Conservation (phyloP, 1,140 invertebrate genomes). For the Drosophila burlai region DNA sequence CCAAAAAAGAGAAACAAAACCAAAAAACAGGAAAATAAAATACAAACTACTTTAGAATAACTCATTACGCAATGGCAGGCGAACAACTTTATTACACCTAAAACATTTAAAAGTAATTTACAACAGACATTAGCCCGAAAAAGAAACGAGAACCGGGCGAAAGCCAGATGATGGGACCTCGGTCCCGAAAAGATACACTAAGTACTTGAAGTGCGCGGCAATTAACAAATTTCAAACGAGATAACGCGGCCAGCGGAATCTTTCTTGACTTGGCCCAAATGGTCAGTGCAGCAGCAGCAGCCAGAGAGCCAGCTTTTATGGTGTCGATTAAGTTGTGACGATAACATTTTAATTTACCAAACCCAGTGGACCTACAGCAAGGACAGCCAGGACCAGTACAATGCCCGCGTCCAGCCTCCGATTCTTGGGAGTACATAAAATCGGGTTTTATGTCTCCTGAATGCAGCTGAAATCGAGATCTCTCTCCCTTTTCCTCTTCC, state of each 20-base stretch:
- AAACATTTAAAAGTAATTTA: slow-evolving; percentile 81
- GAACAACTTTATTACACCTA: slow-evolving; percentile 77
- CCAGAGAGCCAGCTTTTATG: slow-evolving; percentile 53
- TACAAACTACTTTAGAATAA: slow-evolving; percentile 64
- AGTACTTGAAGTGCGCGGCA: slow-evolving; percentile 80
- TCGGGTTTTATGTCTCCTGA: slow-evolving; percentile 53
- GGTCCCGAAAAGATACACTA: slow-evolving; percentile 70
- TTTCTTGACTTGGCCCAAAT: slow-evolving; percentile 48
- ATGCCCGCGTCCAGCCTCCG: slow-evolving; percentile 29
- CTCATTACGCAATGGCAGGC: slow-evolving; percentile 75
- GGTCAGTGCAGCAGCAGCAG: slow-evolving; percentile 51
- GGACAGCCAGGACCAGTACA: slow-evolving; percentile 50
- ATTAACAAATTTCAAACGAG: slow-evolving; percentile 79
- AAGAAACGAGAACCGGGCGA: slow-evolving; percentile 32
- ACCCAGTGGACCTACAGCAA: slow-evolving; percentile 62
- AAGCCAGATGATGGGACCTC: slow-evolving; percentile 53
- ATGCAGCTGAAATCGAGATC: slow-evolving; percentile 36
- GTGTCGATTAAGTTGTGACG: slow-evolving; percentile 76
- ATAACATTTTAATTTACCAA: slow-evolving; percentile 79
- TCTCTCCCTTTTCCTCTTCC: neutral
- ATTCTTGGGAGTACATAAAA: slow-evolving; percentile 67
- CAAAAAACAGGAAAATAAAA: slow-evolving; percentile 24
- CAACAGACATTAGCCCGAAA: slow-evolving; percentile 67
- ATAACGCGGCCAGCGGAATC: slow-evolving; percentile 64
- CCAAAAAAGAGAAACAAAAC: slow-evolving; percentile 17